Evolutionary conservation across 2,797 vertebrate species (phyloP).

Genomic region (Centropyge bicolor): DNA sequence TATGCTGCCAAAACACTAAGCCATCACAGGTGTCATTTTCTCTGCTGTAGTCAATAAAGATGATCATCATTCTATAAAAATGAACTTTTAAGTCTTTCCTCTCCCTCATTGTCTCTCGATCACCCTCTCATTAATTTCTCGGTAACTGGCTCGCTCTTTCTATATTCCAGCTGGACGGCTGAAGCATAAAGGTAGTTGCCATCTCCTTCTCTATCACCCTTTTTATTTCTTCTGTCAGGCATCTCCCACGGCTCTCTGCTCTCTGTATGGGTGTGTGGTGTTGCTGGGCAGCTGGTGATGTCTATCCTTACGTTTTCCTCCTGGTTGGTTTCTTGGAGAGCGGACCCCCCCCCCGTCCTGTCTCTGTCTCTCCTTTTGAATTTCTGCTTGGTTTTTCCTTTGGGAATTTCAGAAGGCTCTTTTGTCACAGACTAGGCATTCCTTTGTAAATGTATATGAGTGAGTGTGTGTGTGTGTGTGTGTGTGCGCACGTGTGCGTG

Average conservation of each 20-base stretch:
- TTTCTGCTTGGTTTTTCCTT: conserved; percentile 63
- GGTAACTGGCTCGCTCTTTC: conserved; percentile 78
- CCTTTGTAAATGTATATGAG: conserved; percentile 45
- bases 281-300: conserved; percentile 65
- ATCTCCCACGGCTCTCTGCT: conserved; percentile 62
- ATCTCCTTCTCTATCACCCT: conserved; percentile 73
- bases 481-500: conserved; percentile 35
- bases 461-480: conserved; percentile 22
- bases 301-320: conserved; percentile 64
- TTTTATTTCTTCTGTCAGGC: conserved; percentile 58
- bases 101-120: conserved; percentile 47
- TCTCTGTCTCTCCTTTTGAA: conserved; percentile 55
- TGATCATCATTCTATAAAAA: conserved; percentile 54
- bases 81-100: conserved; percentile 56
- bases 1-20: conserved; percentile 36
- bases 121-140: conserved; percentile 63
- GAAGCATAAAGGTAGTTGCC: conserved; percentile 86
- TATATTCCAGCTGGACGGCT: conserved; percentile 87
- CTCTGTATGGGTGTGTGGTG: conserved; percentile 74
- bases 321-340: conserved; percentile 56
- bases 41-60: conserved; percentile 47
- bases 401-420: conserved; percentile 56
- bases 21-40: conserved; percentile 37
- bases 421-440: conserved; percentile 52
- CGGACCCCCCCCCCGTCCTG: conserved; percentile 30